phyloP scores from a whole-genome alignment of 2,113 vertebrate genomes.

The Emydura subglobosa region DNA sequence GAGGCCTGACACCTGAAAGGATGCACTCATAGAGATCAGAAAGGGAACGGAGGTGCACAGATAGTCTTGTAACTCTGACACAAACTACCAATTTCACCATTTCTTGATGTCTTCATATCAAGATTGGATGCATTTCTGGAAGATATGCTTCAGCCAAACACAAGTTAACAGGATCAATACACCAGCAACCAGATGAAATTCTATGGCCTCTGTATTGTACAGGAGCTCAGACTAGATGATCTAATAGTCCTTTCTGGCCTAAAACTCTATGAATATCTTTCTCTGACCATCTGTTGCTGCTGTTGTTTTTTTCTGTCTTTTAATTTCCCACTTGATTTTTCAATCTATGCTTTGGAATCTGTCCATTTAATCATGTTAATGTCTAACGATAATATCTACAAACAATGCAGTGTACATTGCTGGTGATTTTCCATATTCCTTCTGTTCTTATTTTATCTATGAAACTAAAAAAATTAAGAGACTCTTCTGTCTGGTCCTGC shows the following conservation, averaged over 20 bases:
- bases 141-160: neutral
- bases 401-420: accelerated
- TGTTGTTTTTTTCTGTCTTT: constrained; percentile 1
- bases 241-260: too few relatives aligned
- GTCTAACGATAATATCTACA: neutral
- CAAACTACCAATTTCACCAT: neutral
- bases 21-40: neutral
- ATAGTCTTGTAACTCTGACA: neutral
- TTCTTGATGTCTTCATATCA: neutral
- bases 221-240: neutral
- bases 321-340: neutral
- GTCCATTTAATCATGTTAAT: neutral
- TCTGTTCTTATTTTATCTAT: neutral
- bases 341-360: neutral
- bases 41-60: neutral
- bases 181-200: neutral
- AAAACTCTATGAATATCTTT: neutral
- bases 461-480: neutral
- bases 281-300: neutral
- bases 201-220: neutral
- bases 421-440: neutral
- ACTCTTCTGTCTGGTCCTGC: neutral
- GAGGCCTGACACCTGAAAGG: neutral
- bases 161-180: neutral
- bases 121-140: neutral